Evolutionary conservation across 2,797 vertebrate genomes (phyloP).

Genomic region (Falco rusticolus): DNA sequence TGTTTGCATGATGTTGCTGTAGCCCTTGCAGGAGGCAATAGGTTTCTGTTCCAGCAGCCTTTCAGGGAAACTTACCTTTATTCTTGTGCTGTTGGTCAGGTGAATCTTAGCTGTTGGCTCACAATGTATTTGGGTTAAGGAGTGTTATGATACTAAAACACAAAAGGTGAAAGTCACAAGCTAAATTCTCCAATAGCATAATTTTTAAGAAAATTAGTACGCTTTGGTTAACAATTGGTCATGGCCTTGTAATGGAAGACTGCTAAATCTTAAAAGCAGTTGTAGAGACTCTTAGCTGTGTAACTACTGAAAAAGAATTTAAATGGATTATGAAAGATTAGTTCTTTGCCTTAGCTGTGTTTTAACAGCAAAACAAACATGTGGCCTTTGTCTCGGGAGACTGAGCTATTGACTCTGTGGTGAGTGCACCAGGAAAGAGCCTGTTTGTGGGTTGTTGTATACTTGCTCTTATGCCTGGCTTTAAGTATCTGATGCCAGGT

Average conservation of each 20-base stretch:
- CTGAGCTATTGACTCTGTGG: background rate
- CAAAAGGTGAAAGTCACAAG: background rate
- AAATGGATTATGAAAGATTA: background rate
- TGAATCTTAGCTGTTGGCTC: background rate
- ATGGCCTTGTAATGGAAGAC: background rate
- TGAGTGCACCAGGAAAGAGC: background rate
- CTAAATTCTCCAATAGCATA: background rate
- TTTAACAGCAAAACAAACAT: background rate
- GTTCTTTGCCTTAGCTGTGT: background rate
- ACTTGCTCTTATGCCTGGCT: background rate
- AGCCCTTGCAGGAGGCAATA: background rate
- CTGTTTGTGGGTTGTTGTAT: rapidly evolving
- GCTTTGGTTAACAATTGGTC: background rate
- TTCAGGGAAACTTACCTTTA: background rate
- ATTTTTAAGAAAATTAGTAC: background rate
- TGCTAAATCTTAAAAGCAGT: background rate
- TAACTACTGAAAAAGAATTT: background rate
- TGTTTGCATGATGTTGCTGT: background rate
- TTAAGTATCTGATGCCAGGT: background rate
- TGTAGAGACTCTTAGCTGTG: background rate
- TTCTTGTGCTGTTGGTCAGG: background rate
- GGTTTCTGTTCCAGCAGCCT: background rate
- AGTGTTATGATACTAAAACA: background rate
- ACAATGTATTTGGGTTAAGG: background rate
- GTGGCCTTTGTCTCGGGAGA: background rate